These are phyloP conservation scores for Dinocampus coccinellae DNA, from an alignment of 2,888 invertebrate species.

Conservation along the genomic window DNA sequence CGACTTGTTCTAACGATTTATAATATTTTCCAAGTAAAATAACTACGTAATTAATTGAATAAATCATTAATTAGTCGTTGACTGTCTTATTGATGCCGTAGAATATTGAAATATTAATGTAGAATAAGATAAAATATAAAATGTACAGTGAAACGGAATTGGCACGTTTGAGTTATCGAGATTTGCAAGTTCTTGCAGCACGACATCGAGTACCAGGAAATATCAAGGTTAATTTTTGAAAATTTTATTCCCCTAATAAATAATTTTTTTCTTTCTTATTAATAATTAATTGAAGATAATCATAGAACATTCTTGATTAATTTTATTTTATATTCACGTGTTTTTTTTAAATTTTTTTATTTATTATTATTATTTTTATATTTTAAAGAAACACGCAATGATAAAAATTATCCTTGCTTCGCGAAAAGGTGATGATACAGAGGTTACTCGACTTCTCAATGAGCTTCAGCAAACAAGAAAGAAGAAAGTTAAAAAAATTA, in stretches of 20 bases:
- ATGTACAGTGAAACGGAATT: slow-evolving; percentile 57
- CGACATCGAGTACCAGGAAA: slow-evolving; percentile 62
- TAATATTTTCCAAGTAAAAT: background rate
- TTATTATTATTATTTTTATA: slow-evolving; percentile 18
- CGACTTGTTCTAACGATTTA: background rate
- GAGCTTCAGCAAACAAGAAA: slow-evolving; percentile 59
- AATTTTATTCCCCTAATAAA: too few relatives aligned
- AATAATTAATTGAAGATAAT: background rate
- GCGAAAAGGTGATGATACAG: slow-evolving; percentile 54
- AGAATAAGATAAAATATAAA: slow-evolving; percentile 18
- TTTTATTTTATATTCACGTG: background rate
- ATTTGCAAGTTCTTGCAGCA: slow-evolving; percentile 61
- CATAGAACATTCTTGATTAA: background rate
- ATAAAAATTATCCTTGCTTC: slow-evolving; percentile 60
- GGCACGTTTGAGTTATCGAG: slow-evolving; percentile 60
- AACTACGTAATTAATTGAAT: background rate
- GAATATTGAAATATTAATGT: background rate
- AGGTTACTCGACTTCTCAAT: slow-evolving; percentile 54
- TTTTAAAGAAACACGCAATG: slow-evolving; percentile 57
- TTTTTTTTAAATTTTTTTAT: background rate
- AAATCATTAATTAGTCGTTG: background rate
- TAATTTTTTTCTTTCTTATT: background rate
- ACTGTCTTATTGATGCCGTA: background rate
- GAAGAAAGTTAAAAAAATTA: slow-evolving; percentile 54
- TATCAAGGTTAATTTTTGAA: slow-evolving; percentile 60